Evolutionary conservation across 2,113 vertebrate species (phyloP), one percentile per base, ranked within the genome.

Genomic region (Amphiprion percula): DNA sequence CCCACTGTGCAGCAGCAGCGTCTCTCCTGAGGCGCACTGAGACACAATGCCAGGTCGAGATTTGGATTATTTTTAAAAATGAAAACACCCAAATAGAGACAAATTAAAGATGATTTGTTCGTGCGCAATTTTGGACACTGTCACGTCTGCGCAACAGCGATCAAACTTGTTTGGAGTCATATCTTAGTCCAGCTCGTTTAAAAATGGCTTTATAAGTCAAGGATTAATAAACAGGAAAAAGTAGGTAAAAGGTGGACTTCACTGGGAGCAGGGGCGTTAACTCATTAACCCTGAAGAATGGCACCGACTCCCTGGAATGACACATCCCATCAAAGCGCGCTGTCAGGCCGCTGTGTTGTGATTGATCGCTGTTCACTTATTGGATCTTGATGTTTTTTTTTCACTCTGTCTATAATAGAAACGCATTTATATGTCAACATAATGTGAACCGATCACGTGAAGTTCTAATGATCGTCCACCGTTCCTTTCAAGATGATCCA

Each of bases 1-100:
- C 79, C 76, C 80, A 79, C 82, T 66, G 82, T 33, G 80, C 82
- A 50, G 85, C 88, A 37, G 81, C 83, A 81, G 85, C 64, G 59
- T 53, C 77, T 78, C 85, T 82, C 79, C 72, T 9, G 46, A 80
- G 74, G 55, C 74, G 30, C 37, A 44, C 46, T 44, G 59, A 81
- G 62, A 12, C 83, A 84, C 81, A 79, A 50, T 33, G 33, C 37
- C 54, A 17, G 33, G 0, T 1, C 14, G 37, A 77, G 12, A 60
- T 77, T 59, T 74, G 50, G 44, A 41, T 60, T 10, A 55, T 46
- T 55, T 41, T 23, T 23, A 68, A 46, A 58, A 37, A 10, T 9
- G 7, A 37, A 55, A 82, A 26, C 28, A 41, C 9, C 4, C 46
- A 5, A 8, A 49, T 14, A 11, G 1, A n/a, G 30, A 65, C 37